Evolutionary conservation across 2,113 vertebrate genomes (phyloP).

Genomic region (Onychostruthus taczanowskii): DNA sequence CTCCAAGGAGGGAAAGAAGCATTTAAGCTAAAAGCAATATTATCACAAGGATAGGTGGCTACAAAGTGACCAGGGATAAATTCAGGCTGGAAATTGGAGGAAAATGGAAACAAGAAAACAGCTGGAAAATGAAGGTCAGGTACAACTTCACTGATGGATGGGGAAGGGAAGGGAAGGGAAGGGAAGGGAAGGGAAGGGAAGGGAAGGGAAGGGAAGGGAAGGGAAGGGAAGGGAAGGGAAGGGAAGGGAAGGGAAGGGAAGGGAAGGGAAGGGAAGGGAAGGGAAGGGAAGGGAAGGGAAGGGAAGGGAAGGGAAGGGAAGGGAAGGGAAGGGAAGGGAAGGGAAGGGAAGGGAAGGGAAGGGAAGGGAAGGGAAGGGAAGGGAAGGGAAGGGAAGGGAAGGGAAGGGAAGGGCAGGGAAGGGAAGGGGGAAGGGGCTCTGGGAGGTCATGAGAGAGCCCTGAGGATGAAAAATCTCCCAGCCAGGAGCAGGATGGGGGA

Average conservation of each 20-base stretch:
- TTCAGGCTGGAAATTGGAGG: not conserved
- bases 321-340: not conserved
- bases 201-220: not conserved
- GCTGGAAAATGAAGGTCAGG: not conserved
- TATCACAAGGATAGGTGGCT: conserved; percentile 1
- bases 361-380: too few relatives aligned
- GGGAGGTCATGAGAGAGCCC: not conserved
- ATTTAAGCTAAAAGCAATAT: conserved; percentile 34
- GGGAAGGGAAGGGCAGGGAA: not conserved
- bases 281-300: not conserved
- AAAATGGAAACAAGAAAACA: not conserved
- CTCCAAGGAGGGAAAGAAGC: not conserved
- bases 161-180: too few relatives aligned
- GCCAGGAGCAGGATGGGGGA: not conserved
- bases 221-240: not conserved
- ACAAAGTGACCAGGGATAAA: conserved; percentile 22
- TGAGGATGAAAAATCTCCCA: not conserved
- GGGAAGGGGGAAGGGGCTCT: not conserved
- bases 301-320: too few relatives aligned
- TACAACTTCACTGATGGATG: not conserved
- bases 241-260: too few relatives aligned
- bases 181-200: not conserved
- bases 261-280: not conserved
- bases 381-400: not conserved
- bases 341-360: not conserved